Evolutionary conservation across 92 coral and sea anemone species (phyloP).

Genomic region (Epizoanthus rinbou): DNA sequence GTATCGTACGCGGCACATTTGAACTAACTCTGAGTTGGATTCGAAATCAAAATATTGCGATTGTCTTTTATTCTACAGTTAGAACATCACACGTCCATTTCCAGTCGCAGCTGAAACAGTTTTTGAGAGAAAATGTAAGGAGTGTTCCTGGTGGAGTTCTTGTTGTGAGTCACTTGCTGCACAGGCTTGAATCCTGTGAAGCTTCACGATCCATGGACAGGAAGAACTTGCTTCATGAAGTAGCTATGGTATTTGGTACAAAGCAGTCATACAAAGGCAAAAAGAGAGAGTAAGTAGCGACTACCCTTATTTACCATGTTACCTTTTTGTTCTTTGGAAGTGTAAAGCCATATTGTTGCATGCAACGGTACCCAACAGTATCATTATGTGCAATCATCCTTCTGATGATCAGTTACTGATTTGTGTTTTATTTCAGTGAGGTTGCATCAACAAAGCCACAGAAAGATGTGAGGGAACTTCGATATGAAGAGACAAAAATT

Average conservation of each 20-base stretch:
- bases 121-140: neutral
- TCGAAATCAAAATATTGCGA: neutral
- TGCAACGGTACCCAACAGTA: no score
- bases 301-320: no score
- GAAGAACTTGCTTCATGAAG: neutral
- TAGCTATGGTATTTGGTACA: neutral
- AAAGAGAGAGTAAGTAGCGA: neutral
- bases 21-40: neutral
- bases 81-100: neutral
- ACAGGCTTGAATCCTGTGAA: neutral
- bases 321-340: no score
- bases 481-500: conserved; percentile 47
- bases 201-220: neutral
- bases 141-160: neutral
- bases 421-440: no score
- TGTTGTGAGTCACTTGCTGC: neutral
- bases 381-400: no score
- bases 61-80: neutral
- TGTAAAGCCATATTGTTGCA: no score
- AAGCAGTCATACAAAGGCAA: neutral
- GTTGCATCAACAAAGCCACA: conserved; percentile 43
- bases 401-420: no score
- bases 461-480: conserved; percentile 23
- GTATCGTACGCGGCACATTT: no score
- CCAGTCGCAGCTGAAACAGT: neutral